Evolutionary conservation across 2,113 vertebrate species (phyloP), one percentile per base, ranked within the genome.

Genomic region (Circaetus gallicus): DNA sequence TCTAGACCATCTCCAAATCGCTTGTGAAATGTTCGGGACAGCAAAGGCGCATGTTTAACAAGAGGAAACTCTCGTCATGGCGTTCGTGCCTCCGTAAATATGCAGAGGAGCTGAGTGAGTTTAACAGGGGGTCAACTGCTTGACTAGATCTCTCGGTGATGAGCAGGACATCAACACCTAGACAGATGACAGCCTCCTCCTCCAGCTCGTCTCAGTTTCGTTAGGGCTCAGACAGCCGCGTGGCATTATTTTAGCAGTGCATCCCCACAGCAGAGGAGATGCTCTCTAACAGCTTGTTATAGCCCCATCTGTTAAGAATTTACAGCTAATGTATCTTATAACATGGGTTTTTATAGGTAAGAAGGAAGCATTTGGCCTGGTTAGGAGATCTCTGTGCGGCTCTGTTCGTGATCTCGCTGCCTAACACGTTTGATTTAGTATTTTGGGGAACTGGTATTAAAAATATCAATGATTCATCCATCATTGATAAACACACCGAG

Each of bases 301-400:
- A 94, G 89, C 82, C 95, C 94, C 96, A 95, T 95, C 94, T 95
- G 93, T 40, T 80, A 94, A 81, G 78, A 95, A 80, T 85, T 87
- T 70, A 66, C 71, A 80, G 87, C 70, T 93, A 73, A 91, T 69
- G 62, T 70, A 2, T 88, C 94, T 77, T 72, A 15, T 38, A 91
- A 32, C 58, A 13, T 1, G 65, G 61, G 90, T 2, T 89, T 73
- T 67, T n/a, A 45, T 56, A 92, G 93, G 89, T 89, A 91, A 72
- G 70, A 16, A 49, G 47, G 79, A 58, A 40, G 42, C 5, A 4
- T 36, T 95, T 11, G 86, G 56, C 62, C 73, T 72, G 89, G 17
- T 53, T 69, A 50, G 61, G 95, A 47, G 70, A 79, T 17, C 69
- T 81, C 69, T 69, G 61, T 1, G 1, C 3, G 3, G 65, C 80